A percentile compares a stretch with the other conserved stretches of the same genome.
Evolutionary conservation across 2,888 invertebrate species (phyloP).

Genomic region (Xylota segnis): DNA sequence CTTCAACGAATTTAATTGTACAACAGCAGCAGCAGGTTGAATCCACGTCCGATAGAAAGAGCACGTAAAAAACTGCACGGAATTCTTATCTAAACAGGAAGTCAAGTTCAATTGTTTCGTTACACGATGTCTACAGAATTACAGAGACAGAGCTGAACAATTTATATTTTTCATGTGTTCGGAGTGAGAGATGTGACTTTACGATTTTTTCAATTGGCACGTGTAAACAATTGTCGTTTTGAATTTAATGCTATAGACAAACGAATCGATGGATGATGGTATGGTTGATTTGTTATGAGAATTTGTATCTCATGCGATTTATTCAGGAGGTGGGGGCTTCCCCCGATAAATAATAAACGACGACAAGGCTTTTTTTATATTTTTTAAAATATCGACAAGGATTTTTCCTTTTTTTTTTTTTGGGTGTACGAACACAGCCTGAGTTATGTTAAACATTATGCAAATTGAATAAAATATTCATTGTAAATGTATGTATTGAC

Average conservation of each 20-base stretch:
- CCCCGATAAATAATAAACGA: neutral
- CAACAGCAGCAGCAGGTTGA: neutral
- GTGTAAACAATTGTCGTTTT: slow-evolving; percentile 51
- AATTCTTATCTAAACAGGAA: slow-evolving; percentile 32
- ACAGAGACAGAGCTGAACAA: slow-evolving; percentile 6
- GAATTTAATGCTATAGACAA: slow-evolving; percentile 26
- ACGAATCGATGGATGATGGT: slow-evolving; percentile 10
- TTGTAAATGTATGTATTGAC: neutral
- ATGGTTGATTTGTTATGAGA: slow-evolving; percentile 12
- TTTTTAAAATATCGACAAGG: neutral
- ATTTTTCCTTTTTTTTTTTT: neutral
- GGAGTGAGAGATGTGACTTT: slow-evolving; percentile 39
- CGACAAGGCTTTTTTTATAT: too few species aligned
- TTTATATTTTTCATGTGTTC: slow-evolving; percentile 21
- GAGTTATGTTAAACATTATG: neutral
- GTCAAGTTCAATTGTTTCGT: slow-evolving; percentile 47
- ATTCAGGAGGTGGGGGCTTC: too few species aligned
- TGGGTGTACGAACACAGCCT: neutral
- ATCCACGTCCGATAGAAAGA: neutral
- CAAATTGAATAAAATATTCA: neutral
- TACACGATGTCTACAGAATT: slow-evolving; percentile 21
- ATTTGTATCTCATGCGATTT: neutral
- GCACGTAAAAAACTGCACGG: slow-evolving; percentile 2
- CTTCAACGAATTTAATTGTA: slow-evolving; percentile 47
- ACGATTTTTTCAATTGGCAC: slow-evolving; percentile 49